Conservation (phyloP, 2,797 vertebrate genomes). For the Bufotes viridis region DNA sequence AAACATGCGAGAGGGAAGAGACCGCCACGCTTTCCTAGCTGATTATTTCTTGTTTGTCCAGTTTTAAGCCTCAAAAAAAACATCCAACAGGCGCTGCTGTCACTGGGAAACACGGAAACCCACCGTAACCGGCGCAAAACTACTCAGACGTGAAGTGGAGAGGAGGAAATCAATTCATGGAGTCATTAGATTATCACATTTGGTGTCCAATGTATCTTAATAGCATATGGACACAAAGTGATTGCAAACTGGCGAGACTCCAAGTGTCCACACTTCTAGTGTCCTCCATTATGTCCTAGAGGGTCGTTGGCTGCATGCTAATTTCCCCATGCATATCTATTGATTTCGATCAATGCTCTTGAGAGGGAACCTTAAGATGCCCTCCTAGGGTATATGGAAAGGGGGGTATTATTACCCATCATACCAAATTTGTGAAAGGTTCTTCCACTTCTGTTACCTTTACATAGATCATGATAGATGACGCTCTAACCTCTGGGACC, state of each 20-base stretch:
- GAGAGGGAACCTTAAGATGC: no score
- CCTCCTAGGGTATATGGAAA: neutral
- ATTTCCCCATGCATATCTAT: no score
- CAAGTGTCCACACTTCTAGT: neutral
- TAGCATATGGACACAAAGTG: neutral
- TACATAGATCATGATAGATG: no score
- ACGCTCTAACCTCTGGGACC: neutral
- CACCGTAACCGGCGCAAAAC: neutral
- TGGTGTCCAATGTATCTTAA: neutral
- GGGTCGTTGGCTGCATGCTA: neutral
- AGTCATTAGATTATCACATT: neutral
- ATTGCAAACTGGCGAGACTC: neutral
- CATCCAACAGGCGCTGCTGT: neutral
- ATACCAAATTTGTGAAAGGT: neutral
- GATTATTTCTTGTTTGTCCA: constrained; percentile 26
- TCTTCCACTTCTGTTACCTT: no score
- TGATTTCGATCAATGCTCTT: no score
- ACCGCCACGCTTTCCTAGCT: neutral
- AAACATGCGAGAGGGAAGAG: constrained; percentile 39
- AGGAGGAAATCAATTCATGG: neutral
- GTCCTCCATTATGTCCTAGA: neutral
- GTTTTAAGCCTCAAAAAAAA: neutral
- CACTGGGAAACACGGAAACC: neutral
- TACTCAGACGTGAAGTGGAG: neutral
- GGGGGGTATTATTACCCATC: neutral